phyloP scores from a whole-genome alignment of 2,888 invertebrate species.

The Diabrotica balteata region DNA sequence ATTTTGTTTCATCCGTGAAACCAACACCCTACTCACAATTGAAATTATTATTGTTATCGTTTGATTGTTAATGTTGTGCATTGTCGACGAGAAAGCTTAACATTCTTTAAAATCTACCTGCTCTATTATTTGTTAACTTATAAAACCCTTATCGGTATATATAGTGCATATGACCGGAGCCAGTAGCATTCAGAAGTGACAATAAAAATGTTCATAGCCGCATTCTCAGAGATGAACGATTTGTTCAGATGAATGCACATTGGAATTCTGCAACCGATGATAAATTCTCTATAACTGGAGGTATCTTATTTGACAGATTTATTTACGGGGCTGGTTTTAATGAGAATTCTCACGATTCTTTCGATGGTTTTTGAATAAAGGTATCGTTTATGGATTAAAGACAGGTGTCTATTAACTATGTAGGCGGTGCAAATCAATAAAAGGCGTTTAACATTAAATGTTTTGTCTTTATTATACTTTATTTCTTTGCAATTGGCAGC shows the following conservation, averaged over 20 bases:
- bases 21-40: too few relatives aligned
- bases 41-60: too few relatives aligned
- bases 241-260: slow-evolving; percentile 10
- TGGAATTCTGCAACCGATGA: slow-evolving; percentile 8
- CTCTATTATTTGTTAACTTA: neutral
- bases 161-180: neutral
- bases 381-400: neutral
- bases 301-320: neutral
- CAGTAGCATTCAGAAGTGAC: slow-evolving; percentile 1
- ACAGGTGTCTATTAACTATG: neutral
- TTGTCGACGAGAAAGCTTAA: too few relatives aligned
- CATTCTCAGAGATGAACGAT: slow-evolving; percentile 9
- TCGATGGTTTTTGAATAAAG: neutral
- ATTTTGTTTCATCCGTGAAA: too few relatives aligned
- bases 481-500: too few relatives aligned
- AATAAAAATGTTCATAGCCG: neutral
- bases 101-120: slow-evolving; percentile 2
- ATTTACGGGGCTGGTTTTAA: neutral
- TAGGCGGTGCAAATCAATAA: too few relatives aligned
- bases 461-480: too few relatives aligned
- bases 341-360: neutral
- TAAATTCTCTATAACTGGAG: neutral
- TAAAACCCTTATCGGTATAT: neutral
- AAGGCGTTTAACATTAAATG: too few relatives aligned
- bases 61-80: too few relatives aligned